These are phyloP conservation scores for Lacanobia oleracea DNA, from an alignment of 2,888 invertebrate genomes.

Conservation along the genomic window DNA sequence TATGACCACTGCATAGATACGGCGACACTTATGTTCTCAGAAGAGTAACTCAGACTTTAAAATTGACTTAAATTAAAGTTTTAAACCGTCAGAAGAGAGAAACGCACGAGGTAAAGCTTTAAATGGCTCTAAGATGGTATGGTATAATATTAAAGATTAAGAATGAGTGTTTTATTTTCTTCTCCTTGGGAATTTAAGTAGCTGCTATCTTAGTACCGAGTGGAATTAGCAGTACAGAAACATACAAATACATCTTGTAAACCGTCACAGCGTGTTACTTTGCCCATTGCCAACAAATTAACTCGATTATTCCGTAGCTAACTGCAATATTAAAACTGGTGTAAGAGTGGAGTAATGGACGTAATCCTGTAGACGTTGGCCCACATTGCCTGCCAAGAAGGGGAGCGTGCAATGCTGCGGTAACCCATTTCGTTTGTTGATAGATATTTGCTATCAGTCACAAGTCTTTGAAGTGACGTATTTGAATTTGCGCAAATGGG, in stretches of 20 bases:
- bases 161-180: neutral
- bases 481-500: conserved; percentile 38
- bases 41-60: neutral
- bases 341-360: neutral
- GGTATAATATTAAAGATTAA: conserved; percentile 16
- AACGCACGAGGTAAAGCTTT: too few species aligned
- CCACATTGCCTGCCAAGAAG: conserved; percentile 42
- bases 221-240: conserved; percentile 7
- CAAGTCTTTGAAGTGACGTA: conserved; percentile 1
- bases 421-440: conserved; percentile 14
- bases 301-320: conserved; percentile 29
- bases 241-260: conserved; percentile 1
- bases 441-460: neutral
- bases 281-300: conserved; percentile 37
- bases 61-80: neutral
- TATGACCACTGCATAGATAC: conserved; percentile 14
- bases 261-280: conserved; percentile 33
- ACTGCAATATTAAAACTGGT: conserved; percentile 38
- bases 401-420: neutral
- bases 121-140: too few species aligned
- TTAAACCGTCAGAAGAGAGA: too few species aligned
- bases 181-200: conserved; percentile 8
- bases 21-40: neutral
- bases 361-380: conserved; percentile 28
- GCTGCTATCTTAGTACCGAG: neutral